phyloP scores from a whole-genome alignment of 2,888 invertebrate genomes.

The Hanleya hanleyi region DNA sequence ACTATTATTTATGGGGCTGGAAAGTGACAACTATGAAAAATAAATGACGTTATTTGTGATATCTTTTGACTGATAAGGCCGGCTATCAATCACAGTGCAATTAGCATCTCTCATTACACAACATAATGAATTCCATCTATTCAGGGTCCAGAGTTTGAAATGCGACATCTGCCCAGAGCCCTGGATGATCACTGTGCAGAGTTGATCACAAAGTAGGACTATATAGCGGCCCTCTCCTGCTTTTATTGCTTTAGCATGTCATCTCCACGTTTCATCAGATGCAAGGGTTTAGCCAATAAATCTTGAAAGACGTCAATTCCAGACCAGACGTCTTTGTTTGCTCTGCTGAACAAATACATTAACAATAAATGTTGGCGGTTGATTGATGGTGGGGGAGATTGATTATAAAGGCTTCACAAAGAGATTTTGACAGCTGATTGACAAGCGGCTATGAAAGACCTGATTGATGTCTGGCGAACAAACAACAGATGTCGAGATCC shows the following conservation, averaged over 20 bases:
- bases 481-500: slow-evolving; percentile 65
- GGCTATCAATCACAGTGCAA: slow-evolving; percentile 66
- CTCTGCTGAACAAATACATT: slow-evolving; percentile 68
- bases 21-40: slow-evolving; percentile 68
- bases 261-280: slow-evolving; percentile 48
- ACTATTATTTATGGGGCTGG: slow-evolving; percentile 64
- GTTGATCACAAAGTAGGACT: background rate
- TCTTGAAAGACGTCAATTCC: slow-evolving; percentile 54
- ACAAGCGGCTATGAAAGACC: slow-evolving; percentile 66
- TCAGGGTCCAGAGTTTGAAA: slow-evolving; percentile 10
- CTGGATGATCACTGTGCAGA: too few species aligned
- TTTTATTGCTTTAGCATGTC: slow-evolving; percentile 20
- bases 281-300: slow-evolving; percentile 49
- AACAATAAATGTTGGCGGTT: slow-evolving; percentile 63
- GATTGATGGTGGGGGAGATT: slow-evolving; percentile 69
- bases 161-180: slow-evolving; percentile 8
- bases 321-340: slow-evolving; percentile 66
- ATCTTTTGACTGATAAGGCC: slow-evolving; percentile 64
- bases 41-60: slow-evolving; percentile 69
- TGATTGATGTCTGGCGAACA: slow-evolving; percentile 69
- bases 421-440: slow-evolving; percentile 69
- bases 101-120: slow-evolving; percentile 63
- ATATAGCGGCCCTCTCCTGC: too few species aligned
- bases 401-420: slow-evolving; percentile 69
- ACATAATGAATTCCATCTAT: slow-evolving; percentile 35